A percentile compares a stretch with the other conserved stretches of the same genome.
phyloP scores from a whole-genome alignment of 1,140 invertebrate genomes.

The Spodoptera litura region DNA sequence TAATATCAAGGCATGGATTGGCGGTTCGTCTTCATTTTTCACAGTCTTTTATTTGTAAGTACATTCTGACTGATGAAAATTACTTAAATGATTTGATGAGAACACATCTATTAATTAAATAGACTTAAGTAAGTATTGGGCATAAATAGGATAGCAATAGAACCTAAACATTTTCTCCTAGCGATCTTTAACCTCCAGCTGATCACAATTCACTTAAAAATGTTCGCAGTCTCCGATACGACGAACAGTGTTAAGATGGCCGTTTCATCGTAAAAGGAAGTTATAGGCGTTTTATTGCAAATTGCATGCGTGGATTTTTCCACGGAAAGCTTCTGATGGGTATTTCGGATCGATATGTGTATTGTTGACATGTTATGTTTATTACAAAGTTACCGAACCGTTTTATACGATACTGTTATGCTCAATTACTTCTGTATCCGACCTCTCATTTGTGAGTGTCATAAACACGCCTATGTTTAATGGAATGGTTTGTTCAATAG shows the following conservation, averaged over 20 bases:
- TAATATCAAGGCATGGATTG: no score
- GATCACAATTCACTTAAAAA: constrained; percentile 9
- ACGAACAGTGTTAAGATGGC: constrained; percentile 5
- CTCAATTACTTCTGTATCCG: neutral
- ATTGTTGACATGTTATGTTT: constrained; percentile 25
- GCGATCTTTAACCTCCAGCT: neutral
- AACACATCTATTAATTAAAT: no score
- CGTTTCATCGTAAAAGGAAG: constrained; percentile 21
- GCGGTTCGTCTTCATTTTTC: no score
- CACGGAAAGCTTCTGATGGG: constrained; percentile 15
- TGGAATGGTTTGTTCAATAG: no score
- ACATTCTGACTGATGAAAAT: no score
- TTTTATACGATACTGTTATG: constrained; percentile 1
- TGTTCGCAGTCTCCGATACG: neutral
- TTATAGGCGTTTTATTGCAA: constrained; percentile 37
- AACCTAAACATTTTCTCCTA: neutral
- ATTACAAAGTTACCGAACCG: neutral
- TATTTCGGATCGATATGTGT: neutral
- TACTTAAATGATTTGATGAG: no score
- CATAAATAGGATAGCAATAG: no score
- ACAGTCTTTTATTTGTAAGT: no score
- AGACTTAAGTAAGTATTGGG: no score
- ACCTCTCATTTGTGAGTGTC: neutral
- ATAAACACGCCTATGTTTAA: no score
- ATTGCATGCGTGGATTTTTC: constrained; percentile 37